phyloP scores from a whole-genome alignment of 2,113 vertebrate species.

The Trochalopteron elliotii region DNA sequence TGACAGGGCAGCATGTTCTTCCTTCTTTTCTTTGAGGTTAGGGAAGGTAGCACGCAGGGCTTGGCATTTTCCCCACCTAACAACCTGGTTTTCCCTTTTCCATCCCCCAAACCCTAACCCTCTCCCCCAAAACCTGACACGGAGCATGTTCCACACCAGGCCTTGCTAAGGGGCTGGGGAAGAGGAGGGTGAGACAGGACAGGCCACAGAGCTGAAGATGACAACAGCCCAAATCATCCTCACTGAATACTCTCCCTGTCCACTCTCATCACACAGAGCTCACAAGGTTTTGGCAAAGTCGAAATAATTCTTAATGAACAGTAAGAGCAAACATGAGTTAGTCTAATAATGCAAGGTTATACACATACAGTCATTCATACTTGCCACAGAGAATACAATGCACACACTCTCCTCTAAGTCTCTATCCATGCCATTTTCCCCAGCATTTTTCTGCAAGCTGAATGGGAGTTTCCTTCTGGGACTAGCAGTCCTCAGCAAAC shows the following conservation, averaged over 20 bases:
- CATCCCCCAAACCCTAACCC: not conserved
- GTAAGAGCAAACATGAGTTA: not conserved
- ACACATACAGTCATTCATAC: not conserved
- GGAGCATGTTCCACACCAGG: not conserved
- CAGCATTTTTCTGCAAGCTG: not conserved
- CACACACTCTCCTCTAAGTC: not conserved
- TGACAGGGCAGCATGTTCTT: not conserved
- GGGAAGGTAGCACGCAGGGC: not conserved
- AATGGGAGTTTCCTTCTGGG: conserved; percentile 14
- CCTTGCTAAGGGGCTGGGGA: not conserved
- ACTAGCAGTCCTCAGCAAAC: conserved; percentile 11
- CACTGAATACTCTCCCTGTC: not conserved
- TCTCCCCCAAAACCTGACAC: not conserved
- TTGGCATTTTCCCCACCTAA: not conserved
- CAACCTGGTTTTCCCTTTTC: not conserved
- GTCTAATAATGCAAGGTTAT: not conserved
- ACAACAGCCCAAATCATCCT: not conserved
- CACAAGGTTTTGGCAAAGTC: not conserved
- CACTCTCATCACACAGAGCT: not conserved
- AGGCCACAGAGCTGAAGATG: not conserved
- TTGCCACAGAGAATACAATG: not conserved
- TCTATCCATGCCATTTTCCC: not conserved
- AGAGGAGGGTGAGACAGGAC: not conserved
- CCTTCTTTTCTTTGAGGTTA: not conserved
- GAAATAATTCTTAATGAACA: not conserved